These are phyloP conservation scores for Polyploca ridens DNA, from an alignment of 2,888 invertebrate genomes.

Conservation along the genomic window DNA sequence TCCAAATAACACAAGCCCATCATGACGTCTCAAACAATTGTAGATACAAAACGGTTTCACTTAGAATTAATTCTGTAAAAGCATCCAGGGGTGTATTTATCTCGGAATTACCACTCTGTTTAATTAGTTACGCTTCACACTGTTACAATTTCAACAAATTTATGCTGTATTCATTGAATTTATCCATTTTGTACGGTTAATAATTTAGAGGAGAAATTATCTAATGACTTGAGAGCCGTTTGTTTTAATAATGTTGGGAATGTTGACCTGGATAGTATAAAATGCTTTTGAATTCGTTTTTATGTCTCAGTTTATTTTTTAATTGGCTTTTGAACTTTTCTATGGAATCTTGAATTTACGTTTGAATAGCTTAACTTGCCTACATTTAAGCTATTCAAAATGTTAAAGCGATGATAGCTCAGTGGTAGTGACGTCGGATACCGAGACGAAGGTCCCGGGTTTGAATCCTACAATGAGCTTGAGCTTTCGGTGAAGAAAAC, in stretches of 20 bases:
- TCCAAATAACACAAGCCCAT: neutral
- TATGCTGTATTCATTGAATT: constrained; percentile 36
- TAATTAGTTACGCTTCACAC: constrained; percentile 34
- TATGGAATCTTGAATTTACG: too few relatives aligned
- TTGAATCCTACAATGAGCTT: too few relatives aligned
- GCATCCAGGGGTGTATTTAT: constrained; percentile 31
- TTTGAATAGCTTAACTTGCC: too few relatives aligned
- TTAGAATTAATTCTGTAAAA: constrained; percentile 36
- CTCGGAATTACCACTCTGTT: constrained; percentile 34
- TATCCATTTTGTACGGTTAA: constrained; percentile 32
- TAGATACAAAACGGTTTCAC: constrained; percentile 5
- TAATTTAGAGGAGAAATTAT: constrained; percentile 36
- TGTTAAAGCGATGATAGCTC: too few relatives aligned
- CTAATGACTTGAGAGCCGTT: constrained; percentile 25
- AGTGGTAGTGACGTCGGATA: too few relatives aligned
- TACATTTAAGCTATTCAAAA: too few relatives aligned
- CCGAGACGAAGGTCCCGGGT: too few relatives aligned
- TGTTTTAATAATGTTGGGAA: constrained; percentile 25
- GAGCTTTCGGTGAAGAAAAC: too few relatives aligned
- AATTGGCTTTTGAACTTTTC: too few relatives aligned
- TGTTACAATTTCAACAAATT: constrained; percentile 24
- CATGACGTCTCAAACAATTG: neutral
- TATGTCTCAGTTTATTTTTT: too few relatives aligned
- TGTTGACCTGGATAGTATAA: neutral
- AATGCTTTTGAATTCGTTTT: neutral